phyloP scores from a whole-genome alignment of 1,140 invertebrate species.

The Lerema accius region DNA sequence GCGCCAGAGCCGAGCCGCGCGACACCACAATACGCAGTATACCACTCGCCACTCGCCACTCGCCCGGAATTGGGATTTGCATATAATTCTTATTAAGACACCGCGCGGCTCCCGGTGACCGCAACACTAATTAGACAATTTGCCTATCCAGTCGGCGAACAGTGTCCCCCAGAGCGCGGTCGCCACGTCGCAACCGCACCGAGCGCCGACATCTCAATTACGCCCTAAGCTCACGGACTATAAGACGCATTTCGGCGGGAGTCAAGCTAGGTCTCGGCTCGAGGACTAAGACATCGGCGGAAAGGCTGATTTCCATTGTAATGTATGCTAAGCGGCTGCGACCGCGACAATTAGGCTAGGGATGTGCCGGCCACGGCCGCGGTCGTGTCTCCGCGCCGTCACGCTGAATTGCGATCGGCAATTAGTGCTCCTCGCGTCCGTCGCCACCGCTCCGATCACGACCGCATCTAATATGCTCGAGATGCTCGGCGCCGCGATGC shows the following conservation, averaged over 20 bases:
- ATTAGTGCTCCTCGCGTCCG: slow-evolving; percentile 57
- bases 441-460: slow-evolving; percentile 59
- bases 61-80: slow-evolving; percentile 50
- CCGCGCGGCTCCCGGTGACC: slow-evolving; percentile 44
- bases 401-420: slow-evolving; percentile 54
- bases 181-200: not conserved
- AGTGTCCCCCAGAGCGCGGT: slow-evolving; percentile 26
- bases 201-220: slow-evolving; percentile 15
- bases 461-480: slow-evolving; percentile 56
- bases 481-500: slow-evolving; percentile 38
- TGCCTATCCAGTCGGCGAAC: slow-evolving; percentile 58
- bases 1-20: slow-evolving; percentile 17
- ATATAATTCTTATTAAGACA: slow-evolving; percentile 63
- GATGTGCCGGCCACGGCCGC: slow-evolving; percentile 50
- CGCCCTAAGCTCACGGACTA: slow-evolving; percentile 12
- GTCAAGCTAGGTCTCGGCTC: slow-evolving; percentile 42
- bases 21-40: slow-evolving; percentile 18
- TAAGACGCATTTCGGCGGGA: slow-evolving; percentile 7
- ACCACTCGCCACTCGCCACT: slow-evolving; percentile 27
- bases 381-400: slow-evolving; percentile 53
- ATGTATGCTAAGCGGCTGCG: slow-evolving; percentile 71
- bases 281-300: slow-evolving; percentile 57
- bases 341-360: slow-evolving; percentile 72
- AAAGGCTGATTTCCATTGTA: slow-evolving; percentile 69
- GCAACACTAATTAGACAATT: slow-evolving; percentile 73